Percentiles rank a stretch among this genome's conserved stretches.
Evolutionary conservation across 2,113 vertebrate species (phyloP).

Genomic region (Globicephala melas): DNA sequence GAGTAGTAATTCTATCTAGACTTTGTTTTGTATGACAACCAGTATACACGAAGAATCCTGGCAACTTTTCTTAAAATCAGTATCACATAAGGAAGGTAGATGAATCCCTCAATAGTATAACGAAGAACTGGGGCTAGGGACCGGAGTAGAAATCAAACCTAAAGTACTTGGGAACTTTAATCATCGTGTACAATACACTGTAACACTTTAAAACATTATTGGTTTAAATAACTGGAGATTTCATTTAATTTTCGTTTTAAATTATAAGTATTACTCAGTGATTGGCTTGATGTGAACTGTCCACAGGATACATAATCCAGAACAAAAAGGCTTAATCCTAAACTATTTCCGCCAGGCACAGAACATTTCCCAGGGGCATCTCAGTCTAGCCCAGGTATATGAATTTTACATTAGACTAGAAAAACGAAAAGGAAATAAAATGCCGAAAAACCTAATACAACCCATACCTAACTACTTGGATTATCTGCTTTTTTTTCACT

Average conservation of each 20-base stretch:
- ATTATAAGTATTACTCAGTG: background rate
- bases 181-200: background rate
- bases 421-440: background rate
- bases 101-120: background rate
- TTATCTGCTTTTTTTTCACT: background rate
- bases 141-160: background rate
- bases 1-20: background rate
- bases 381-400: background rate
- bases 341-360: background rate
- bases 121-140: background rate
- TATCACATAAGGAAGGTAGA: background rate
- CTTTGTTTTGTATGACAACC: background rate
- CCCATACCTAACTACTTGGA: background rate
- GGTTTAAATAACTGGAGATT: background rate
- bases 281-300: background rate
- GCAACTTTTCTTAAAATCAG: background rate
- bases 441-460: background rate
- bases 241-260: conserved; percentile 32
- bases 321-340: background rate
- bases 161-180: background rate
- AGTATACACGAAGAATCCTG: background rate
- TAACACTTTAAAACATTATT: background rate
- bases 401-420: conserved; percentile 28
- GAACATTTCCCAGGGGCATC: background rate
- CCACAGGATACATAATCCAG: background rate